These are phyloP conservation scores for Cheilosia vulpina DNA, from an alignment of 2,888 invertebrate species.

Conservation along the genomic window DNA sequence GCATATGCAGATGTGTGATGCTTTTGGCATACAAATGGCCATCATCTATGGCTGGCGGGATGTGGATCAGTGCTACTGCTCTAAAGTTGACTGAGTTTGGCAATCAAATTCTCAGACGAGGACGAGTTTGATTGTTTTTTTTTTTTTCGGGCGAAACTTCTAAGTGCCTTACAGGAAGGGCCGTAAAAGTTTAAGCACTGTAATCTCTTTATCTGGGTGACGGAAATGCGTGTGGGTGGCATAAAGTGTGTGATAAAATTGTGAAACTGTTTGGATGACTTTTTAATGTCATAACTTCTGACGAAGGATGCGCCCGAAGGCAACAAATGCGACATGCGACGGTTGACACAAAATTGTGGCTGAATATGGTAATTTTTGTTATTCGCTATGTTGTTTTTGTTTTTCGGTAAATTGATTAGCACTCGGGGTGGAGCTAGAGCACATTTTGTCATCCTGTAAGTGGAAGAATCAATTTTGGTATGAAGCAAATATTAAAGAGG, in stretches of 20 bases:
- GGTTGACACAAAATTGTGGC: not conserved
- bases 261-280: constrained; percentile 41
- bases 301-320: constrained; percentile 6
- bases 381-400: not conserved
- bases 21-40: constrained; percentile 48
- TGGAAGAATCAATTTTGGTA: constrained; percentile 15
- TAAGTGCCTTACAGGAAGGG: constrained; percentile 1
- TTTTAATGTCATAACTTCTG: constrained; percentile 51
- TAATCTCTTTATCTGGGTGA: constrained; percentile 39
- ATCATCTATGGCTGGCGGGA: not conserved
- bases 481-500: not conserved
- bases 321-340: not conserved
- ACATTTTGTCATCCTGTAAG: not conserved
- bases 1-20: constrained; percentile 19
- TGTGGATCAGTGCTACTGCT: too few relatives aligned
- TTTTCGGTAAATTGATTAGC: constrained; percentile 19
- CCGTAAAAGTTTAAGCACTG: constrained; percentile 37
- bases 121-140: not conserved
- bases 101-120: constrained; percentile 20
- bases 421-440: not conserved
- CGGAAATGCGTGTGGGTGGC: constrained; percentile 5
- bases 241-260: constrained; percentile 49
- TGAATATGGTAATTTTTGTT: constrained; percentile 38
- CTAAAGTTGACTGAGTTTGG: not conserved
- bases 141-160: not conserved